Evolutionary conservation across 1,140 invertebrate genomes (phyloP).

Genomic region (Lepidurus apus): DNA sequence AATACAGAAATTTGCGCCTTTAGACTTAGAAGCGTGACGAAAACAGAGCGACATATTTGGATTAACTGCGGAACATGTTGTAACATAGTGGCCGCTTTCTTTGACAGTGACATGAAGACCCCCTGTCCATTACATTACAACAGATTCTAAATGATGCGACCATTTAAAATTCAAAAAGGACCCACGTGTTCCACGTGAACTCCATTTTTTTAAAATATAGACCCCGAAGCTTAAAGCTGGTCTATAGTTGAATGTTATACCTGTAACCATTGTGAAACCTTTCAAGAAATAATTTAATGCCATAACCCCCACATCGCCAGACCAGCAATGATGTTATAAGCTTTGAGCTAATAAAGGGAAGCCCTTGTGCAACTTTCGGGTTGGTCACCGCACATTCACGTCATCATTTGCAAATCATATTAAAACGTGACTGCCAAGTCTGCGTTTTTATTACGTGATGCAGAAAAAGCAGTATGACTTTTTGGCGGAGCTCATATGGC

Average conservation of each 20-base stretch:
- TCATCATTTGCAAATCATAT: slow-evolving; percentile 10
- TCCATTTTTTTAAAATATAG: not conserved
- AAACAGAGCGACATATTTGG: not conserved
- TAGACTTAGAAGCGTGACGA: not conserved
- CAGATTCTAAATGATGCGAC: not conserved
- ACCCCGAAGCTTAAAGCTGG: not conserved
- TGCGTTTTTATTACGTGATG: not conserved
- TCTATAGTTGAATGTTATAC: not conserved
- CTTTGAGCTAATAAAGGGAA: not conserved
- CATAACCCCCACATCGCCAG: not conserved
- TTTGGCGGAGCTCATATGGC: too few species aligned
- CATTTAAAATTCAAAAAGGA: not conserved
- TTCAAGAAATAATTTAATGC: not conserved
- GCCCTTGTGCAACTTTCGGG: not conserved
- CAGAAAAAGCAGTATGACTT: too few species aligned
- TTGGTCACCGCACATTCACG: not conserved
- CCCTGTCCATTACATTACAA: not conserved
- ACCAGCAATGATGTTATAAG: not conserved
- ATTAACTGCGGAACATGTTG: not conserved
- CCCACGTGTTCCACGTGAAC: slow-evolving; percentile 10
- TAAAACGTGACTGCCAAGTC: slow-evolving; percentile 8
- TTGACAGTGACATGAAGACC: not conserved
- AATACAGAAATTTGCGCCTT: not conserved
- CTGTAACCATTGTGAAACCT: not conserved
- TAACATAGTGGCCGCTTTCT: not conserved